These are phyloP conservation scores for Ctenodactylus gundi DNA, from an alignment of 2,113 vertebrate species.

Conservation along the genomic window DNA sequence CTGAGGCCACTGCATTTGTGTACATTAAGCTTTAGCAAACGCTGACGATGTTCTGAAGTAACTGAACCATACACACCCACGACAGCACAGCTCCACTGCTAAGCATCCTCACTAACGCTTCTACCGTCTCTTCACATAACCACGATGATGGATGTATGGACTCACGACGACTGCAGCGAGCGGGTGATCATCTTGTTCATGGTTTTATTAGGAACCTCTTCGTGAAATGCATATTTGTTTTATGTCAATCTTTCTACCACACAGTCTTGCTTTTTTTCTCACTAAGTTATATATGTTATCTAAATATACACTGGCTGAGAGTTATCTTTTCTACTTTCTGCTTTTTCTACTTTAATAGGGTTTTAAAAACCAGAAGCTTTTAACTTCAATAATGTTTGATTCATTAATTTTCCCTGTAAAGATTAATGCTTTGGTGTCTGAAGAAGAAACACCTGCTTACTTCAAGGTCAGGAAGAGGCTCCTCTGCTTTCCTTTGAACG, in stretches of 20 bases:
- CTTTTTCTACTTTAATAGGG: not conserved
- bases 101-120: accelerated
- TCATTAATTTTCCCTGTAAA: not conserved
- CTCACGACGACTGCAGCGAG: too few relatives aligned
- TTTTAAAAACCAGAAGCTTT: not conserved
- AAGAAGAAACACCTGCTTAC: not conserved
- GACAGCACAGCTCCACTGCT: not conserved
- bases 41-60: not conserved
- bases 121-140: not conserved
- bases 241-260: not conserved
- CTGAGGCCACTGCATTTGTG: not conserved
- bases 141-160: not conserved
- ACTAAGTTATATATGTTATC: not conserved
- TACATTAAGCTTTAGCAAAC: not conserved
- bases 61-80: not conserved
- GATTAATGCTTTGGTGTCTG: not conserved
- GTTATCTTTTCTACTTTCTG: not conserved
- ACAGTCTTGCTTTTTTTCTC: not conserved
- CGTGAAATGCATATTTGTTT: not conserved
- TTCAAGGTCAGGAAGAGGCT: not conserved
- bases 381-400: not conserved
- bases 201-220: not conserved
- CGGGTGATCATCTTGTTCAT: not conserved
- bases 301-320: not conserved
- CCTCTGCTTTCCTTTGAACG: not conserved